Base-by-base conservation (phyloP, 2,113 vertebrate species). In the Eurystomus gularis region DNA sequence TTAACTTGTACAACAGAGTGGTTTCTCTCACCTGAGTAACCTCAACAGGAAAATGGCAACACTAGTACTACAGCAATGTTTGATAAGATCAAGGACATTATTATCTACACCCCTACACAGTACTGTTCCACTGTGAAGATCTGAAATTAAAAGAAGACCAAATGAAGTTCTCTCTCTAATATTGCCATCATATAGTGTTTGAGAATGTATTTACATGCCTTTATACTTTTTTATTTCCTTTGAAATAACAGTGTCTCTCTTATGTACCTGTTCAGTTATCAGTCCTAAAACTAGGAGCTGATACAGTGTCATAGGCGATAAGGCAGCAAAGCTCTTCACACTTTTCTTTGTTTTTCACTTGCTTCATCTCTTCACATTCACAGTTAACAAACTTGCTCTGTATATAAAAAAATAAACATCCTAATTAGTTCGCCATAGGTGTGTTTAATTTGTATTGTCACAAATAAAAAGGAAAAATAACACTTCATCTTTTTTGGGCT, bases 391-490 rank as follows among this genome's bases (percentile, higher is more conserved):
- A 17, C 18, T 93, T 94, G 52, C 44, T 83, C 55, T 64, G 31
- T 57, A 28, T 29, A 68, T 55, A 62, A 58, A 28, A 62, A 42
- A 73, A 58, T 5, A 85, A 86, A 66, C 60, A 81, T 25, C 81
- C 49, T 70, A 85, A 96, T 95, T 96, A 78, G 17, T 80, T 95
- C 42, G 21, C 81, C 75, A 81, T 76, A 86, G 84, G 88, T 94
- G 33, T 90, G 62, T 91, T 94, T 92, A 93, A 95, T 90, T 84
- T 96, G 49, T 77, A 75, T 82, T 94, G 87, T 95, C 82, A 95
- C 69, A 96, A 95, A 91, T 73, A 88, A 95, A 87, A 89, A 90
- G 46, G 11, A 84, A 89, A 86, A 72, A 89, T 77, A 93, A 52
- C 87, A 91, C 75, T 96, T 94, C 57, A 81, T 40, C 25, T 79